Conservation (phyloP, 2,113 vertebrate species). For the Protobothrops mucrosquamatus region DNA sequence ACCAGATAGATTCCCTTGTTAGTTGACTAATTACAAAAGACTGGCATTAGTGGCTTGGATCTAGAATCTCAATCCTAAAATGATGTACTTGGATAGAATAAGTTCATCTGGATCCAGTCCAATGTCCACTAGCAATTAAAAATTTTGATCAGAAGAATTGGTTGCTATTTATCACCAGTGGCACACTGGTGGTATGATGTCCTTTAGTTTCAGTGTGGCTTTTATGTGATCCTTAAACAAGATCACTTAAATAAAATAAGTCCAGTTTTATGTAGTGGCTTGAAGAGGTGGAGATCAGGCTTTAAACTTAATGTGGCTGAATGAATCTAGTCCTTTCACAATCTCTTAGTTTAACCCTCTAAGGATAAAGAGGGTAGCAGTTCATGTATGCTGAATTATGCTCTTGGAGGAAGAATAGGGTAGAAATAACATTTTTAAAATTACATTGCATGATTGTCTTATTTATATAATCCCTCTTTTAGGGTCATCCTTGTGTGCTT, state of each 20-base stretch:
- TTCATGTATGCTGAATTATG: neutral
- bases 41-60: neutral
- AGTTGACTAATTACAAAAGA: neutral
- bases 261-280: neutral
- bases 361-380: neutral
- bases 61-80: neutral
- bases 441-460: neutral
- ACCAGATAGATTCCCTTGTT: neutral
- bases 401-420: neutral
- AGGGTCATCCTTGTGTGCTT: neutral
- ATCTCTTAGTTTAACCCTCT: neutral
- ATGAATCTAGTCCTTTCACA: neutral
- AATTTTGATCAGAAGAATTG: neutral
- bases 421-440: neutral
- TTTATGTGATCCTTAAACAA: neutral
- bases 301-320: neutral
- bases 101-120: neutral
- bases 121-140: neutral
- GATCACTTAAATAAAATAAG: neutral
- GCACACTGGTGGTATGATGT: accelerated
- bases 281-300: neutral
- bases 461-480: neutral
- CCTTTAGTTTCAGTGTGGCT: neutral
- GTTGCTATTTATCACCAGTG: neutral
- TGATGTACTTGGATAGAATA: neutral